phyloP scores from a whole-genome alignment of 2,888 invertebrate species.

The Xanthorhoe designata region DNA sequence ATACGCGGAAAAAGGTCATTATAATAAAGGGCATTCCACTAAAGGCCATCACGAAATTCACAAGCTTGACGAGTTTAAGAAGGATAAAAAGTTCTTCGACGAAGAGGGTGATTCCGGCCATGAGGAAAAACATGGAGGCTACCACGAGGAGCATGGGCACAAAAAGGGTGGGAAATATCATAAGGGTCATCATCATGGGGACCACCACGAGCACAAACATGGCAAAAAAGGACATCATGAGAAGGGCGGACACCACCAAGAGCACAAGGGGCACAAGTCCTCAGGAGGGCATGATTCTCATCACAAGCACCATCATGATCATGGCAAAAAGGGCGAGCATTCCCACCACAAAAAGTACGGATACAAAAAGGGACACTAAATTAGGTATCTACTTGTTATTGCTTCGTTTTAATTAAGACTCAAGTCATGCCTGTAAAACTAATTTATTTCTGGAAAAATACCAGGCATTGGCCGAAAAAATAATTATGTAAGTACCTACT shows the following conservation, averaged over 20 bases:
- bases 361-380: constrained; percentile 84
- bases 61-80: constrained; percentile 94
- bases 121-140: constrained; percentile 92
- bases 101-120: constrained; percentile 93
- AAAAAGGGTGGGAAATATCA: constrained; percentile 93
- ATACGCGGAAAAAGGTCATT: constrained; percentile 89
- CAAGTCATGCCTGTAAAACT: constrained; percentile 42
- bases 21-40: constrained; percentile 94
- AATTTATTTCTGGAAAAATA: constrained; percentile 50
- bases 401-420: constrained; percentile 23
- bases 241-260: constrained; percentile 92
- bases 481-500: no score
- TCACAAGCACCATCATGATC: constrained; percentile 89
- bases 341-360: constrained; percentile 93
- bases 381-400: constrained; percentile 5
- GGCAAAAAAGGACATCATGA: constrained; percentile 93
- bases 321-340: constrained; percentile 92
- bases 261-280: constrained; percentile 92
- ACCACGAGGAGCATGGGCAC: constrained; percentile 92
- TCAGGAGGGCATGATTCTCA: constrained; percentile 92
- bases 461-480: neutral
- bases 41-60: constrained; percentile 95
- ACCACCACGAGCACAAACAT: constrained; percentile 91
- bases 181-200: constrained; percentile 92
- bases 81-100: constrained; percentile 94